Conservation (phyloP, 2,888 invertebrate species). For the Sipha maydis region DNA sequence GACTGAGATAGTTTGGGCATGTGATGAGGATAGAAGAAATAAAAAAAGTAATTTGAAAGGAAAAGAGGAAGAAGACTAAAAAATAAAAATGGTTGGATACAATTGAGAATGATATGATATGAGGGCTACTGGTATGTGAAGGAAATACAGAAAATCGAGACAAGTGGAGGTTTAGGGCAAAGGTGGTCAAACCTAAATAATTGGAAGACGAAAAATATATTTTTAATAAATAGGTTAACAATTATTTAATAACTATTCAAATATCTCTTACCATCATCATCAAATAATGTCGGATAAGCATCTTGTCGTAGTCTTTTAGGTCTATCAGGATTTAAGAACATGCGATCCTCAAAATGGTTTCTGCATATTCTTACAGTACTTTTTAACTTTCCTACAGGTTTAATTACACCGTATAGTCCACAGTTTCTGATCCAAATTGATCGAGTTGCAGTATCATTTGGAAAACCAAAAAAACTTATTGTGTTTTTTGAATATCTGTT, state of each 20-base stretch:
- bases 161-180: too few relatives aligned
- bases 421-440: slow-evolving; percentile 15
- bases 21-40: too few relatives aligned
- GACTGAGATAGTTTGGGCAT: too few relatives aligned
- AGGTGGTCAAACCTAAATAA: too few relatives aligned
- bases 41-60: too few relatives aligned
- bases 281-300: slow-evolving; percentile 22
- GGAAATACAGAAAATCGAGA: too few relatives aligned
- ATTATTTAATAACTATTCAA: too few relatives aligned
- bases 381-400: neutral
- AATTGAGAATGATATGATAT: too few relatives aligned
- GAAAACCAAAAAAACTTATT: slow-evolving; percentile 3
- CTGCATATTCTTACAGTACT: neutral
- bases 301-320: neutral
- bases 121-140: too few relatives aligned
- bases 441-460: neutral
- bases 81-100: too few relatives aligned
- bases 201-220: neutral
- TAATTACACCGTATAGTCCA: neutral
- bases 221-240: neutral
- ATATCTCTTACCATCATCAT: neutral
- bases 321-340: neutral
- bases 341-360: neutral
- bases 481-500: neutral
- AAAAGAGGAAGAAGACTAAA: too few relatives aligned